These are phyloP conservation scores for Ormyrus rosae DNA, from an alignment of 2,888 invertebrate genomes.

Conservation along the genomic window DNA sequence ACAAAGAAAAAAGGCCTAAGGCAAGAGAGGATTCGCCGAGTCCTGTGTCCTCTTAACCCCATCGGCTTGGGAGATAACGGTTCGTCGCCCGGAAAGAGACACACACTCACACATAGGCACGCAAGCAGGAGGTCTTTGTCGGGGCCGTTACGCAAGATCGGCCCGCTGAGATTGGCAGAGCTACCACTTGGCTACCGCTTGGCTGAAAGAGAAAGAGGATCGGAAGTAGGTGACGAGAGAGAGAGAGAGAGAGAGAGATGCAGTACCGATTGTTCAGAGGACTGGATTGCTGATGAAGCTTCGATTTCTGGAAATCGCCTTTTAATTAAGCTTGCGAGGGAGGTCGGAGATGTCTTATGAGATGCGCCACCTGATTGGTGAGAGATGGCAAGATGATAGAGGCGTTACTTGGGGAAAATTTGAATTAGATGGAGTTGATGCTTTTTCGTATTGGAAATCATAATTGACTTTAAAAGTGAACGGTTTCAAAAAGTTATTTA, in stretches of 20 bases:
- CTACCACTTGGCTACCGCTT: constrained; percentile 38
- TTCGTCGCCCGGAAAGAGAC: constrained; percentile 16
- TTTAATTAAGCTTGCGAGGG: too few relatives aligned
- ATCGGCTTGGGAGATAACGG: constrained; percentile 33
- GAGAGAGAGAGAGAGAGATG: constrained; percentile 4
- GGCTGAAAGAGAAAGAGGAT: constrained; percentile 5
- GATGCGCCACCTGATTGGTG: too few relatives aligned
- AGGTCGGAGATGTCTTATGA: too few relatives aligned
- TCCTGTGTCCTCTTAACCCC: constrained; percentile 39
- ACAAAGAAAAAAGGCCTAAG: neutral
- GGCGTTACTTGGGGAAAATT: too few relatives aligned
- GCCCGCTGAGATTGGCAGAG: constrained; percentile 48
- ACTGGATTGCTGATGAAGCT: too few relatives aligned
- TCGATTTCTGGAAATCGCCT: too few relatives aligned
- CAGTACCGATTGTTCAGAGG: too few relatives aligned
- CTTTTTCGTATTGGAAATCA: too few relatives aligned
- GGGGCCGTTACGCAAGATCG: constrained; percentile 52
- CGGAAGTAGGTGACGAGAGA: constrained; percentile 50
- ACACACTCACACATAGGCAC: neutral
- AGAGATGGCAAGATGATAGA: too few relatives aligned
- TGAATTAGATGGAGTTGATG: too few relatives aligned
- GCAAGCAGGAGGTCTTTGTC: constrained; percentile 35
- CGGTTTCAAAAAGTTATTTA: too few relatives aligned
- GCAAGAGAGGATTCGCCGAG: neutral
- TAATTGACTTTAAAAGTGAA: too few relatives aligned